Conservation (phyloP, 2,113 vertebrate species). For the Ammodytes marinus region DNA sequence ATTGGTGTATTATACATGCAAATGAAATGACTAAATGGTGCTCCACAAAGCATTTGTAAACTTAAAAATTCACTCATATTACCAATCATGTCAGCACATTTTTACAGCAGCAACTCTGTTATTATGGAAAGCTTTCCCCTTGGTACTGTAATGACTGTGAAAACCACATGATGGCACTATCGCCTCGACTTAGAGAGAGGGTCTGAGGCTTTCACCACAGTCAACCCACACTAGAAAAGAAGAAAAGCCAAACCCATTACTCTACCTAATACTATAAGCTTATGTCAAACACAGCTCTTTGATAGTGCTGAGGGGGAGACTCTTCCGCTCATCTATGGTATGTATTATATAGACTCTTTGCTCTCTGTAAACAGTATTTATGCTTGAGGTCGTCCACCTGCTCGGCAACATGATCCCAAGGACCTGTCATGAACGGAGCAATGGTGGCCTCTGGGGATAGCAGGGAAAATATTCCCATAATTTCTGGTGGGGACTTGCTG, state of each 20-base stretch:
- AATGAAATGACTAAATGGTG: not conserved
- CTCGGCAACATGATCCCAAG: conserved; percentile 37
- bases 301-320: not conserved
- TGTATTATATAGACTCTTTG: not conserved
- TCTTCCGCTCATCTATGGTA: not conserved
- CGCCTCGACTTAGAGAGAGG: conserved; percentile 7
- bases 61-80: not conserved
- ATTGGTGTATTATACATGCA: not conserved
- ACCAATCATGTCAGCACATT: too few species aligned
- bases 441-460: conserved; percentile 25
- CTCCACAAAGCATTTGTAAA: not conserved
- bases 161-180: conserved; percentile 73
- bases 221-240: conserved; percentile 7
- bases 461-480: conserved; percentile 39
- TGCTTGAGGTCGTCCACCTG: conserved; percentile 32
- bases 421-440: conserved; percentile 45
- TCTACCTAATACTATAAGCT: not conserved
- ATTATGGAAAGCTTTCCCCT: not conserved
- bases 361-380: conserved; percentile 20
- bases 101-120: too few species aligned
- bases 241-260: not conserved
- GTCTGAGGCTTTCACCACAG: not conserved
- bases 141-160: conserved; percentile 30
- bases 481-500: conserved; percentile 14
- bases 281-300: conserved; percentile 10